These are phyloP conservation scores for Fabriciana adippe DNA, from an alignment of 2,888 invertebrate species.

Conservation along the genomic window DNA sequence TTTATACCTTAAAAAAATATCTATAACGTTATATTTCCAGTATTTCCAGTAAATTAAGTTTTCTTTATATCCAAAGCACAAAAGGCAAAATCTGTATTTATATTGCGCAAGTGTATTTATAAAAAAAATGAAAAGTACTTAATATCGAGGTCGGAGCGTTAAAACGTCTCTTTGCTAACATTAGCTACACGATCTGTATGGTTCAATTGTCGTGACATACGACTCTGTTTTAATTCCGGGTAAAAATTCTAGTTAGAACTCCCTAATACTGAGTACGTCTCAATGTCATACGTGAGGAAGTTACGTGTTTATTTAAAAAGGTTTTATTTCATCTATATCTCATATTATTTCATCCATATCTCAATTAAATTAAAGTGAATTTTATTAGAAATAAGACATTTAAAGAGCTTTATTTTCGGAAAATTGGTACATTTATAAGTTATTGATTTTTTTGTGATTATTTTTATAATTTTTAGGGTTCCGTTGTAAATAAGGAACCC, in stretches of 20 bases:
- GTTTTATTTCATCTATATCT: constrained; percentile 13
- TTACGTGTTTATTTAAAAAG: constrained; percentile 18
- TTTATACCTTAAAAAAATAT: too few species aligned
- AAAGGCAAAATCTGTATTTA: too few species aligned
- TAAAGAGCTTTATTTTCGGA: too few species aligned
- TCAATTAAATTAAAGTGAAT: background rate
- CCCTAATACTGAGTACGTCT: constrained; percentile 53
- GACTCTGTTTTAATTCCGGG: constrained; percentile 60
- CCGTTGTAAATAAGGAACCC: too few species aligned
- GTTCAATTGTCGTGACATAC: constrained; percentile 42
- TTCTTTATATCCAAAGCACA: too few species aligned
- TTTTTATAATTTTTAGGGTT: too few species aligned
- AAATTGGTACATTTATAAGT: too few species aligned
- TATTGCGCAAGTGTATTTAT: background rate
- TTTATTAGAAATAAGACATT: too few species aligned
- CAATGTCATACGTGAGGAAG: constrained; percentile 40
- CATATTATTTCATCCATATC: constrained; percentile 7
- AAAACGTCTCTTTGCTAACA: constrained; percentile 5
- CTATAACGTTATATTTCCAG: too few species aligned
- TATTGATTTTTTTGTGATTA: too few species aligned
- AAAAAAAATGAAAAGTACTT: background rate
- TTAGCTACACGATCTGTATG: constrained; percentile 18
- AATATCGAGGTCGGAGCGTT: constrained; percentile 16
- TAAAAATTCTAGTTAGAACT: constrained; percentile 63
- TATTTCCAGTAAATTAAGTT: too few species aligned